phyloP scores from a whole-genome alignment of 2,113 vertebrate genomes.

The Zosterops japonicus region DNA sequence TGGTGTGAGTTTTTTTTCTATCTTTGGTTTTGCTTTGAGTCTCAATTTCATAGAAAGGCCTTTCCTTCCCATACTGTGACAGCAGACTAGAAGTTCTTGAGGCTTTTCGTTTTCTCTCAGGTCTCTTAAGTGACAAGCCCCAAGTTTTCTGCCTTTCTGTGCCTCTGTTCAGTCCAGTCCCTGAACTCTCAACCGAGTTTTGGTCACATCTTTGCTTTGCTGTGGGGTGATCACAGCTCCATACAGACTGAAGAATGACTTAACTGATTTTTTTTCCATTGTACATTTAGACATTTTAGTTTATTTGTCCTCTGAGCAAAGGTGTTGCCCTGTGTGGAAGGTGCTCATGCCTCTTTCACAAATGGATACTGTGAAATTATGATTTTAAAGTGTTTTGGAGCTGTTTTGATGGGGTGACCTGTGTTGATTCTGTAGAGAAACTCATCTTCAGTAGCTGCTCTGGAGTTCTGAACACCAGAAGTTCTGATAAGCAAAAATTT shows the following conservation, averaged over 20 bases:
- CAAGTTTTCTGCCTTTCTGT: neutral
- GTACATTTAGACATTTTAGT: neutral
- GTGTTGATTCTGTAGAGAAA: neutral
- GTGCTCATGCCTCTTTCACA: neutral
- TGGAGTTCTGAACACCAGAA: neutral
- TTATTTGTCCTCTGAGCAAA: neutral
- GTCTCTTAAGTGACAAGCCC: neutral
- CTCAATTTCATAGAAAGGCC: neutral
- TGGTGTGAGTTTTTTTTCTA: neutral
- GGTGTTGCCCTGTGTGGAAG: neutral
- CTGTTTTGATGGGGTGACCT: neutral
- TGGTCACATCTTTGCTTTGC: neutral
- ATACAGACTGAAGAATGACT: neutral
- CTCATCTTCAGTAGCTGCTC: neutral
- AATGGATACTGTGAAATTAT: fast-evolving
- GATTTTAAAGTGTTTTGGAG: neutral
- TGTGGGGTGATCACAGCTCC: neutral
- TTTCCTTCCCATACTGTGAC: neutral
- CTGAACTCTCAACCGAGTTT: neutral
- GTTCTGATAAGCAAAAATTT: neutral
- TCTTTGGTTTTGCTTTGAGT: neutral
- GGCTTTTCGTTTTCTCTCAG: neutral
- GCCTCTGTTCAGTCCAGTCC: neutral
- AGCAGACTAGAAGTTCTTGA: neutral
- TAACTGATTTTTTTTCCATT: fast-evolving